phyloP scores from a whole-genome alignment of 2,113 vertebrate species.

The Sapayoa aenigma region DNA sequence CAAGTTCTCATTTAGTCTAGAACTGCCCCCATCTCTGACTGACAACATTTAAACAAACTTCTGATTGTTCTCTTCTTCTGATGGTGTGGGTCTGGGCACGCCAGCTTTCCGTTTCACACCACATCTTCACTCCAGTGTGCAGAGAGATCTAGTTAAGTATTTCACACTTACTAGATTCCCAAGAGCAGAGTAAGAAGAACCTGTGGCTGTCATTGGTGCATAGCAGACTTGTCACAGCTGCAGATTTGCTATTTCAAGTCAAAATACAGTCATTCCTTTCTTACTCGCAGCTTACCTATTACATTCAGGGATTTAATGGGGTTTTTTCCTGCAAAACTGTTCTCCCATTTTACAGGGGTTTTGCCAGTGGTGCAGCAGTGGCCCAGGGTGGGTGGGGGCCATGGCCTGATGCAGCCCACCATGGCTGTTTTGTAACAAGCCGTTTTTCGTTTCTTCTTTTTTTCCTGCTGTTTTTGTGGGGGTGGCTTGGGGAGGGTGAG shows the following conservation, averaged over 20 bases:
- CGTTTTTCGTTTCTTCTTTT: no score
- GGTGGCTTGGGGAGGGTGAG: no score
- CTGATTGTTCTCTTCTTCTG: background rate
- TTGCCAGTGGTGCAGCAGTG: no score
- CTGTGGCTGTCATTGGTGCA: background rate
- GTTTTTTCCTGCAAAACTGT: no score
- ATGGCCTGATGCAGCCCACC: no score
- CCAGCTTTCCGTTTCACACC: background rate
- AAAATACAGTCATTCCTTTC: no score
- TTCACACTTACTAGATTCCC: background rate
- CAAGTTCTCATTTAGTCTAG: background rate
- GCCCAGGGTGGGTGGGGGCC: no score
- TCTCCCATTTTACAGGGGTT: no score
- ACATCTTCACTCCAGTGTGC: background rate
- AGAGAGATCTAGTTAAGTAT: background rate
- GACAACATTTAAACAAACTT: background rate
- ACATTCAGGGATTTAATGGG: no score
- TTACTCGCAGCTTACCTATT: no score
- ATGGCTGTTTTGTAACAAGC: no score
- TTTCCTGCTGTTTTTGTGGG: no score
- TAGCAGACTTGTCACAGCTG: background rate
- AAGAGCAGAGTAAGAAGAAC: background rate
- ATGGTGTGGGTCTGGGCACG: background rate
- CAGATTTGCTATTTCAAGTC: background rate
- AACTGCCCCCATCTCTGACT: background rate